Percentiles rank a stretch among this genome's conserved stretches.
phyloP scores from a whole-genome alignment of 1,140 invertebrate species.

The Calephelis nemesis region DNA sequence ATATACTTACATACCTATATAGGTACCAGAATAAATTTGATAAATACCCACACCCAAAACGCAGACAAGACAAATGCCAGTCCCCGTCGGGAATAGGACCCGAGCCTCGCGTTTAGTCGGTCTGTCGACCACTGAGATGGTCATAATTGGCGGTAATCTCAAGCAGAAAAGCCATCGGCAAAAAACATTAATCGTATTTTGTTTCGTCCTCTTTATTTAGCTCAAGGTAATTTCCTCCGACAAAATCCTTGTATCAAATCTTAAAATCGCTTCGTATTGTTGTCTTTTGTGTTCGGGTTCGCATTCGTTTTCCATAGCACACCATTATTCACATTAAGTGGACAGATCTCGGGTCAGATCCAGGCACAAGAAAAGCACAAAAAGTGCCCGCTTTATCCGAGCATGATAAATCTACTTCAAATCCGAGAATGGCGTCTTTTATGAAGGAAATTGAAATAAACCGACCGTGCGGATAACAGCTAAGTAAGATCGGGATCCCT shows the following conservation, averaged over 20 bases:
- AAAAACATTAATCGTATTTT: no score
- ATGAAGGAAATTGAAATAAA: conserved; percentile 80
- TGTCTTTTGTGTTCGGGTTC: conserved; percentile 77
- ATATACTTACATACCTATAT: no score
- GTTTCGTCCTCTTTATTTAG: conserved; percentile 10
- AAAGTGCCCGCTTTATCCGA: conserved; percentile 79
- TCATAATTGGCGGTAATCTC: no score
- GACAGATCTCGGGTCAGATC: conserved; percentile 79
- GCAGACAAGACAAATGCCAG: no score
- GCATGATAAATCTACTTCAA: conserved; percentile 79
- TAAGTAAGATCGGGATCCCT: conserved; percentile 77
- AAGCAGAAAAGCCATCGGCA: neutral
- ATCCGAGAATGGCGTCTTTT: conserved; percentile 79
- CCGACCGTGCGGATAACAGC: conserved; percentile 78
- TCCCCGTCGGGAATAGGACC: no score
- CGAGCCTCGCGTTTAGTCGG: no score
- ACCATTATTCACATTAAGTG: conserved; percentile 80
- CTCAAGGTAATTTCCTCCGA: conserved; percentile 18
- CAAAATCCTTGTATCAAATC: conserved; percentile 72
- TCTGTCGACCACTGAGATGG: no score
- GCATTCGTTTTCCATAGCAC: conserved; percentile 78
- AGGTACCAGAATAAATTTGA: no score
- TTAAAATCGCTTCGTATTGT: conserved; percentile 74
- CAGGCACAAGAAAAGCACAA: conserved; percentile 78
- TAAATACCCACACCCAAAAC: no score